These are phyloP conservation scores for Hydrocynus forskahlii DNA, from an alignment of 2,797 vertebrate species.

Conservation along the genomic window DNA sequence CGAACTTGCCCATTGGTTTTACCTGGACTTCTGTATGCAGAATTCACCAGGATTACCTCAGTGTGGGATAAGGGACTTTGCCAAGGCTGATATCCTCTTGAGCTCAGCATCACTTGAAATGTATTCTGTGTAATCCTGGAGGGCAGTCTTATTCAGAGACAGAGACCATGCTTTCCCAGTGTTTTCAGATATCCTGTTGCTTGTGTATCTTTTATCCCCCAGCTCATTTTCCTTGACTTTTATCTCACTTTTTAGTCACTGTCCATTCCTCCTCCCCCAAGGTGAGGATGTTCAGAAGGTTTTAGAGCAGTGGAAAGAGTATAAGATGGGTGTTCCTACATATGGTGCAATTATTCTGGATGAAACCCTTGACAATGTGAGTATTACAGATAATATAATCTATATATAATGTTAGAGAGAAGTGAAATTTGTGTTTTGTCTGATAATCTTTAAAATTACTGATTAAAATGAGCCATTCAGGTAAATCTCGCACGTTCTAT, in stretches of 20 bases:
- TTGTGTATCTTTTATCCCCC: not conserved
- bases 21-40: constrained; percentile 98
- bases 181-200: too few species aligned
- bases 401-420: not conserved
- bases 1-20: constrained; percentile 99
- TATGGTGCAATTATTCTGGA: constrained; percentile 98
- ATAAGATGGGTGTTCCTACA: constrained; percentile 99
- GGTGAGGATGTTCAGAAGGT: constrained; percentile 97
- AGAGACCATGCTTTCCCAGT: too few species aligned
- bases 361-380: constrained; percentile 92
- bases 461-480: not conserved
- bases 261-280: constrained; percentile 95
- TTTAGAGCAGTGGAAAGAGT: constrained; percentile 98
- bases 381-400: constrained; percentile 58
- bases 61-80: constrained; percentile 98
- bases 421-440: too few species aligned
- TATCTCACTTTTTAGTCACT: constrained; percentile 91
- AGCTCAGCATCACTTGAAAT: not conserved
- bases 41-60: constrained; percentile 95
- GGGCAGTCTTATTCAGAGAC: not conserved
- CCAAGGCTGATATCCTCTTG: constrained; percentile 98
- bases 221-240: constrained; percentile 75
- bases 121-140: not conserved
- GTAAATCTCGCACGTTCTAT: not conserved
- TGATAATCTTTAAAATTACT: not conserved